phyloP scores from a whole-genome alignment of 2,113 vertebrate species.

The Chaetops frenatus region DNA sequence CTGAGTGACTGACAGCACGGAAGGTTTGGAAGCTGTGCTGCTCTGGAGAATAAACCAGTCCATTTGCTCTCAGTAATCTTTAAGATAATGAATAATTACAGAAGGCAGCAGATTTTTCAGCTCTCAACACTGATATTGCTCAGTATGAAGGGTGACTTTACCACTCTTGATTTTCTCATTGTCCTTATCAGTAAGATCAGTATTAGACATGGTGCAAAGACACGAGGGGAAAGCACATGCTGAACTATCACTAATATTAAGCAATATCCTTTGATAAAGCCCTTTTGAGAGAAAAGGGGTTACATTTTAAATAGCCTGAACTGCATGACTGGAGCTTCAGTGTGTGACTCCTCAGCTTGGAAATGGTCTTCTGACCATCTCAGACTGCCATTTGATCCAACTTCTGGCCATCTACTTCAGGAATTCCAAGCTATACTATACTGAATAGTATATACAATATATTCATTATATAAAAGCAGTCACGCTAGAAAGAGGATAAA shows the following conservation, averaged over 20 bases:
- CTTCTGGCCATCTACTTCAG: not conserved
- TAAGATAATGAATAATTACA: not conserved
- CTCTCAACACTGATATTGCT: not conserved
- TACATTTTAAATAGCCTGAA: not conserved
- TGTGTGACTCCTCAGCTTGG: not conserved
- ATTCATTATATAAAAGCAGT: not conserved
- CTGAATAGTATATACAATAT: too few species aligned
- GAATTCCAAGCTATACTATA: not conserved
- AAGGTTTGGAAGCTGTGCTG: not conserved
- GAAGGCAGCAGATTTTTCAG: not conserved
- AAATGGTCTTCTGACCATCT: not conserved
- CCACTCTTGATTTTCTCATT: not conserved
- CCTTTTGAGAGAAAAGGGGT: not conserved
- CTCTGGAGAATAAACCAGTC: not conserved
- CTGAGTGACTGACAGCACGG: not conserved
- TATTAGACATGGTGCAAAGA: not conserved
- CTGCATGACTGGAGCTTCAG: not conserved
- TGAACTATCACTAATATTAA: not conserved
- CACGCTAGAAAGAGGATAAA: not conserved
- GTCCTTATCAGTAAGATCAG: not conserved
- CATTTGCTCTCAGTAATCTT: not conserved
- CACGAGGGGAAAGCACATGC: rapidly evolving
- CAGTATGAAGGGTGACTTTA: not conserved
- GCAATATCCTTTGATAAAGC: not conserved
- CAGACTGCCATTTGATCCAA: not conserved